A percentile compares a stretch with the other conserved stretches of the same genome.
Evolutionary conservation across 2,113 vertebrate genomes (phyloP).

Genomic region (Stigmatopora argus): DNA sequence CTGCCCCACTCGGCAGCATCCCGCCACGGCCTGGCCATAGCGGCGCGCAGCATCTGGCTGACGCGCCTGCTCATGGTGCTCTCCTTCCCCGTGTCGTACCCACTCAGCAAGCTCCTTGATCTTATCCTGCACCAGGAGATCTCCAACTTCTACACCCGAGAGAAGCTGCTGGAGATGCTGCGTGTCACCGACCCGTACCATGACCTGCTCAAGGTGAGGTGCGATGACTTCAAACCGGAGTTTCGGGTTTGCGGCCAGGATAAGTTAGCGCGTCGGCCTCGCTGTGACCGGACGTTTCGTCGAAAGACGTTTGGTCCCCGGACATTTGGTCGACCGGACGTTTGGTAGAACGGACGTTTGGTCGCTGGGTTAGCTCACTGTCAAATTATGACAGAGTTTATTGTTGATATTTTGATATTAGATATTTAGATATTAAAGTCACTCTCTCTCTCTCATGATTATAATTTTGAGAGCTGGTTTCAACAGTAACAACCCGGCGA

Average conservation of each 20-base stretch:
- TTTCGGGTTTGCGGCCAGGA: neutral
- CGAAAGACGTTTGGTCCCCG: no score
- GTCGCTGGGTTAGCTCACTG: no score
- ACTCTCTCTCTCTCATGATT: no score
- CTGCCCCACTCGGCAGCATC: slow-evolving; percentile 90
- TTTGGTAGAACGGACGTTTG: no score
- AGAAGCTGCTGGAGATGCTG: slow-evolving; percentile 89
- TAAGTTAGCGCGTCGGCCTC: no score
- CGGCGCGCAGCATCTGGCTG: slow-evolving; percentile 86
- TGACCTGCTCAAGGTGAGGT: slow-evolving; percentile 87
- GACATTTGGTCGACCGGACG: no score
- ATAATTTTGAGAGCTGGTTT: no score
- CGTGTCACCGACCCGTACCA: slow-evolving; percentile 86
- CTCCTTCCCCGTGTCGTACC: slow-evolving; percentile 89
- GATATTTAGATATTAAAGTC: no score
- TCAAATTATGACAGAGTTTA: no score
- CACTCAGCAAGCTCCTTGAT: slow-evolving; percentile 90
- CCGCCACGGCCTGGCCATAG: slow-evolving; percentile 88
- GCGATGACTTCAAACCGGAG: neutral
- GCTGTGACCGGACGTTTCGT: no score
- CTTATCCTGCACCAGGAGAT: slow-evolving; percentile 90
- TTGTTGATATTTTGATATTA: no score
- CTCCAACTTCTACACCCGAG: slow-evolving; percentile 88
- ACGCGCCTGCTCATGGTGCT: slow-evolving; percentile 88
- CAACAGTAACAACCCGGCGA: no score